These are phyloP conservation scores for Lemur catta DNA, from an alignment of 2,797 vertebrate genomes.

Conservation along the genomic window DNA sequence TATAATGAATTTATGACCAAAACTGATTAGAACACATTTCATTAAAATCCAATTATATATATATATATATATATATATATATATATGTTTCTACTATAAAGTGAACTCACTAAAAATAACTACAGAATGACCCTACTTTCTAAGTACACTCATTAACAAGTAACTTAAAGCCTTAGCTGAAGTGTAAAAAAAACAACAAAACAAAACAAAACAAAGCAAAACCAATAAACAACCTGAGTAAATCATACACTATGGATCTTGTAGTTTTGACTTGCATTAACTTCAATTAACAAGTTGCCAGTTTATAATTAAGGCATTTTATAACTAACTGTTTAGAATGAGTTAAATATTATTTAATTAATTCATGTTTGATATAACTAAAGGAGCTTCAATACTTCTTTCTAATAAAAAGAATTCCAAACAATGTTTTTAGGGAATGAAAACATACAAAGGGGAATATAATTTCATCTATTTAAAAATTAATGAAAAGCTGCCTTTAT, in stretches of 20 bases:
- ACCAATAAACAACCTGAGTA: not conserved
- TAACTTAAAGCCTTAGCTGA: not conserved
- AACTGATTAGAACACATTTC: not conserved
- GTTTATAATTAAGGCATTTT: not conserved
- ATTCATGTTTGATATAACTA: not conserved
- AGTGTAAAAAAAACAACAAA: not conserved
- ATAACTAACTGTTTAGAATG: not conserved
- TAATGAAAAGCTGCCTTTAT: not conserved
- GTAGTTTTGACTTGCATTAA: not conserved
- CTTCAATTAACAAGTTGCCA: not conserved
- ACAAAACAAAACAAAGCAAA: not conserved
- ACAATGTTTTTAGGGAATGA: not conserved
- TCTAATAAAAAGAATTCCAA: not conserved
- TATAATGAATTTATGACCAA: not conserved
- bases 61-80: not conserved
- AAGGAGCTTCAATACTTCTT: not conserved
- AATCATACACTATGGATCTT: not conserved
- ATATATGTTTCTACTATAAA: not conserved
- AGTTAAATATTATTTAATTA: not conserved
- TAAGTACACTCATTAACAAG: not conserved
- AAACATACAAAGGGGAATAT: not conserved
- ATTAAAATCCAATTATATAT: not conserved
- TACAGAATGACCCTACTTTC: not conserved
- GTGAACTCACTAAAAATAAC: not conserved
- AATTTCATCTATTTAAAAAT: not conserved